phyloP scores from a whole-genome alignment of 2,888 invertebrate genomes.

The Dorcus hopei region DNA sequence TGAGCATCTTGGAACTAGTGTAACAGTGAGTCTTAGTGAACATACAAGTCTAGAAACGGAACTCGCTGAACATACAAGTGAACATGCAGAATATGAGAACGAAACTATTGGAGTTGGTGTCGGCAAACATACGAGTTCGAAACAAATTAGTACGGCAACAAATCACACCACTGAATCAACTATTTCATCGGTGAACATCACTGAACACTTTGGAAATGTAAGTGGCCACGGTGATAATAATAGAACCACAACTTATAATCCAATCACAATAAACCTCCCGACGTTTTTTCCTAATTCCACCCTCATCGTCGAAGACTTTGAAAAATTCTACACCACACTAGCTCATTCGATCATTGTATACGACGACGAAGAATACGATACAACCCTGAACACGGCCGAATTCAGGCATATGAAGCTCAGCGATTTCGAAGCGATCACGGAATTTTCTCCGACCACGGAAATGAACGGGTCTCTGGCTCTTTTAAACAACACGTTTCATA shows the following conservation, averaged over 20 bases:
- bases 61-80: neutral
- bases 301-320: conserved; percentile 18
- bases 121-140: too few relatives aligned
- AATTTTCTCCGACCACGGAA: conserved; percentile 22
- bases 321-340: conserved; percentile 24
- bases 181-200: too few relatives aligned
- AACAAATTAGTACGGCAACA: too few relatives aligned
- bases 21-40: too few relatives aligned
- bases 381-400: conserved; percentile 19
- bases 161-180: too few relatives aligned
- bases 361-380: conserved; percentile 25
- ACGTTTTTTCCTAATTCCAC: conserved; percentile 28
- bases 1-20: neutral
- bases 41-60: neutral
- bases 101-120: too few relatives aligned
- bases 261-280: conserved; percentile 26
- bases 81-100: neutral
- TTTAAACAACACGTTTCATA: too few relatives aligned
- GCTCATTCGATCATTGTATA: neutral
- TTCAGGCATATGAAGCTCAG: conserved; percentile 26
- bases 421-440: conserved; percentile 28
- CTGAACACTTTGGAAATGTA: too few relatives aligned
- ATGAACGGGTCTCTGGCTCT: neutral
- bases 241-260: too few relatives aligned
- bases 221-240: too few relatives aligned